Base-by-base conservation (phyloP, 2,797 vertebrate genomes). In the Sardinella longiceps region DNA sequence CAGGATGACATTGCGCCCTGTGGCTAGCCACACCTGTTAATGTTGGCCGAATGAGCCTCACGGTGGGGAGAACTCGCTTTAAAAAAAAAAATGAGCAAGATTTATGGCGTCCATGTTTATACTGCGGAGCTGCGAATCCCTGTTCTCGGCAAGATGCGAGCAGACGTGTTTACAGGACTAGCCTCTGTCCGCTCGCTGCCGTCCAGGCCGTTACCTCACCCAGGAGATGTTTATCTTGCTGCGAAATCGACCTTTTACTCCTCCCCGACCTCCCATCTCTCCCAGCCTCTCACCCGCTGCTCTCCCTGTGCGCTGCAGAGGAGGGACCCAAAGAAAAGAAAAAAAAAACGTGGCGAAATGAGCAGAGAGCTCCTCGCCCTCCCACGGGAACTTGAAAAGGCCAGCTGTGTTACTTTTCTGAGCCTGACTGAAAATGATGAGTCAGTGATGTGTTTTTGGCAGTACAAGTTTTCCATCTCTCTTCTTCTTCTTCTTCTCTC, bases 181-280 rank as follows among this genome's bases (percentile, higher is more conserved):
- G 66, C 66, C 70, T 77, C 33, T 2, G 70, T 77, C 83, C 25
- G 46, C 46, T 60, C 5, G 37, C 28, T 84, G 82, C 85, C 30
- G 28, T 51, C 37, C 51, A 39, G 60, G 25, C 82, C 56, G 80
- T 83, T 87, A 81, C 84, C 85, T 89, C 87, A 80, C 60, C 56
- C 58, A 39, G 60, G 25, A 84, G 85, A 82, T 86, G 87, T 88
- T 88, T 90, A 86, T 66, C 82, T 87, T 85, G 82, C 83, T 33
- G 70, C 82, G 46, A 89, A 83, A 33, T 30, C 46, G 30, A 28
- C 60, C 86, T 86, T 86, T 84, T 77, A 46, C 4, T 80, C 51
- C 80, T 84, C 58, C 46, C 30, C 10, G 66, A 30, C 4, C 5
- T 80, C 45, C 82, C 84, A 45, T 12, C 82, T 12, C 82, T 77